A percentile compares a stretch with the other conserved stretches of the same genome.
Evolutionary conservation across 1,140 invertebrate genomes (phyloP).

Genomic region (Chironomus tepperi): DNA sequence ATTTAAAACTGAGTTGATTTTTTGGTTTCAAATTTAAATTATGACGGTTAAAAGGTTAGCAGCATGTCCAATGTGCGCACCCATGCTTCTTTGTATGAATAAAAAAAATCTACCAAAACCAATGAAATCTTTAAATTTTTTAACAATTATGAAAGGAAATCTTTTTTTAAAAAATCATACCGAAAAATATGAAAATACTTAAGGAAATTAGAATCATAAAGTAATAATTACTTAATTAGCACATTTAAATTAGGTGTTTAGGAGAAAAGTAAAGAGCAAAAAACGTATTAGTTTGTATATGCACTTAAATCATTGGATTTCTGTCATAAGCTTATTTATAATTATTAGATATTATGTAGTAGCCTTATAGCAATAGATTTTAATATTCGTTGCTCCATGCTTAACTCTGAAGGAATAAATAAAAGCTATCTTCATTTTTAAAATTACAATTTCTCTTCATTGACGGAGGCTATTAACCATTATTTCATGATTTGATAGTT

Average conservation of each 20-base stretch:
- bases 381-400: no score
- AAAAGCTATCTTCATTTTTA: no score
- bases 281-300: background rate
- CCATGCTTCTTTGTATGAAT: background rate
- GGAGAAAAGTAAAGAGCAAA: background rate
- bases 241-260: no score
- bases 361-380: no score
- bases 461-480: no score
- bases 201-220: no score
- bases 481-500: no score
- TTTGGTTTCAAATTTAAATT: background rate
- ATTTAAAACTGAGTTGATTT: slow-evolving; percentile 25
- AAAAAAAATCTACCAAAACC: background rate
- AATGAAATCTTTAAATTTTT: background rate
- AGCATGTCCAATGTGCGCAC: no score
- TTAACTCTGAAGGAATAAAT: no score
- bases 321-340: background rate
- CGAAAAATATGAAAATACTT: background rate
- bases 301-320: slow-evolving; percentile 1
- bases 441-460: no score
- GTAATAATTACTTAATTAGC: no score
- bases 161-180: background rate
- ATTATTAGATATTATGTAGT: background rate
- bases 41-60: no score
- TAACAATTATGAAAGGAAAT: background rate